Percentiles rank a stretch among this genome's conserved stretches.
These are phyloP conservation scores for Thunnus albacares DNA, from an alignment of 2,797 vertebrate species.

Conservation along the genomic window DNA sequence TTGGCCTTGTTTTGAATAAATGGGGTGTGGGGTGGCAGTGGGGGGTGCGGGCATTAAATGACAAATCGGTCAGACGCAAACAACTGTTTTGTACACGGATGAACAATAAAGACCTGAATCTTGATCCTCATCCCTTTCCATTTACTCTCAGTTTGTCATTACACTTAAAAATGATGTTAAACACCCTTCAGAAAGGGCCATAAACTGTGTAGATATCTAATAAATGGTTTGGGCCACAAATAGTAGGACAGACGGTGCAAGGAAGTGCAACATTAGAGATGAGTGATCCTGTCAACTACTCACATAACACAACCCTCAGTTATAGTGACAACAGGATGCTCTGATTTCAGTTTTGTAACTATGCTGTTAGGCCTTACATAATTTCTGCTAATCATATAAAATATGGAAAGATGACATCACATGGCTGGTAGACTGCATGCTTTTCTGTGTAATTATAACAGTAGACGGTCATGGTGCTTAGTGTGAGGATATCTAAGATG, in stretches of 20 bases:
- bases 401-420: constrained; percentile 43
- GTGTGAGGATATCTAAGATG: constrained; percentile 54
- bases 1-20: constrained; percentile 51
- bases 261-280: constrained; percentile 25
- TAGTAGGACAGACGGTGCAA: neutral
- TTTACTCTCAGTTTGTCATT: neutral
- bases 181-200: constrained; percentile 3
- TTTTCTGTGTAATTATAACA: constrained; percentile 52
- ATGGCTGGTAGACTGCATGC: constrained; percentile 4
- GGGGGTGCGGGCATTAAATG: constrained; percentile 57
- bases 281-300: constrained; percentile 15
- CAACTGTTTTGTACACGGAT: constrained; percentile 35
- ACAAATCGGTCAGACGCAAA: constrained; percentile 39
- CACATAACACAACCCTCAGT: constrained; percentile 27
- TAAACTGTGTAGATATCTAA: constrained; percentile 1
- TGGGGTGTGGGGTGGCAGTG: constrained; percentile 20
- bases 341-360: constrained; percentile 44
- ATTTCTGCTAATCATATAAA: constrained; percentile 60
- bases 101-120: neutral
- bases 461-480: constrained; percentile 49
- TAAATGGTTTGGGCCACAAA: constrained; percentile 11
- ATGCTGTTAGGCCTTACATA: constrained; percentile 41
- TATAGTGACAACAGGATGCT: constrained; percentile 46
- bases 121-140: neutral
- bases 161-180: neutral